Evolutionary conservation across 2,113 vertebrate genomes (phyloP), one percentile per base, ranked within the genome.

Genomic region (Cyanocitta stelleri): DNA sequence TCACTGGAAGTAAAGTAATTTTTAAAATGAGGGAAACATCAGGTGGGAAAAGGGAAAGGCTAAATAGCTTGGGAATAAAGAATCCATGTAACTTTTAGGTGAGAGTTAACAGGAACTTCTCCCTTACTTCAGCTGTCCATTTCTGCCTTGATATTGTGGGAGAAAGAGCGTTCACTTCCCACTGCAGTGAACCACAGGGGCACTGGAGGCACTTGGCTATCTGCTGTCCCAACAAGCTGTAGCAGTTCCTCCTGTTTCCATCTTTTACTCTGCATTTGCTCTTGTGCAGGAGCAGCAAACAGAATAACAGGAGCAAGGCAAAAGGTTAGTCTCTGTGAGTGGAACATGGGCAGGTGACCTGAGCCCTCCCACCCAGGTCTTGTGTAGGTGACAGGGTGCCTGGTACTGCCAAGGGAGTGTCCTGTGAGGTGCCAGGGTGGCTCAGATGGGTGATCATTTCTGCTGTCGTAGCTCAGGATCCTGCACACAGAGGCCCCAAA

Each of bases 1-100:
- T 85, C 2, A 7, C 26, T 56, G 83, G 92, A 97, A 97, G 85
- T 66, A 69, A 91, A 87, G 91, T 59, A 55, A 93, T 68, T 12
- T 33, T 66, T 76, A 43, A 51, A 80, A 79, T 27, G 68, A 92
- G 33, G 26, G 86, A 96, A 89, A 93, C 18, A 86, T 56, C n/a
- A 55, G 5, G 13, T 71, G 79, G 68, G 73, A 87, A 92, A 78
- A 21, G 32, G 33, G 81, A 79, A 85, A 79, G 62, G 18, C 41
- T 51, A 64, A 88, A 71, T 21, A 61, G 33, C 66, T 44, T 33
- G 48, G 35, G 63, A 95, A 69, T 68, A 69, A 90, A 67, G 55
- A 73, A 89, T 89, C 35, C 73, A 44, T 2, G 8, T 73, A 85
- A 72, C 49, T 72, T 90, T 77, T 58, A 91, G 71, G 27, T 87